Percentiles rank a stretch among this genome's conserved stretches.
These are phyloP conservation scores for Smittia aterrima DNA, from an alignment of 2,888 invertebrate species.

Conservation along the genomic window DNA sequence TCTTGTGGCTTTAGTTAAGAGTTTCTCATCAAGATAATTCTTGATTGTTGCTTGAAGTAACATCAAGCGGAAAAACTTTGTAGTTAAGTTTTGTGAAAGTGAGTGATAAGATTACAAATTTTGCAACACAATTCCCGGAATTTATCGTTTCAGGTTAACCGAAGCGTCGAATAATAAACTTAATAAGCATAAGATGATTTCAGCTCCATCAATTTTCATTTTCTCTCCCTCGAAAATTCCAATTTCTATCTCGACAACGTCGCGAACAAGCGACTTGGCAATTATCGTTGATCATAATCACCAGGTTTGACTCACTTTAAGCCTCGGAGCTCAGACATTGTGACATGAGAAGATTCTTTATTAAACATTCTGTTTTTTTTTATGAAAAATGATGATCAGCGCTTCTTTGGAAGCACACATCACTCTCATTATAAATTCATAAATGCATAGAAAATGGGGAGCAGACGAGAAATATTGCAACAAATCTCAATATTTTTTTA, in stretches of 20 bases:
- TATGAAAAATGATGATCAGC: slow-evolving; percentile 20
- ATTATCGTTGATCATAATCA: slow-evolving; percentile 30
- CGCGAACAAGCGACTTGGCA: slow-evolving; percentile 10
- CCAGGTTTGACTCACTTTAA: background rate
- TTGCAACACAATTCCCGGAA: background rate
- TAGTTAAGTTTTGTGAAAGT: background rate
- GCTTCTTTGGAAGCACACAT: background rate
- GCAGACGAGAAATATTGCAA: slow-evolving; percentile 1
- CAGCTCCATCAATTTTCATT: slow-evolving; percentile 1
- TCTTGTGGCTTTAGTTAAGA: background rate
- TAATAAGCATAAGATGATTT: background rate
- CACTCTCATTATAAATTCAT: slow-evolving; percentile 30
- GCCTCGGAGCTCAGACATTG: background rate
- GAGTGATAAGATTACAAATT: background rate
- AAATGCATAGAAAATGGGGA: background rate
- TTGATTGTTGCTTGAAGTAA: slow-evolving; percentile 26
- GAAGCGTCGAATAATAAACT: background rate
- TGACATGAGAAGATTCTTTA: background rate
- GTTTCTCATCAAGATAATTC: background rate
- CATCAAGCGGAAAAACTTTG: background rate
- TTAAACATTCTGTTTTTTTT: background rate
- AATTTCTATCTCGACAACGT: slow-evolving; percentile 1
- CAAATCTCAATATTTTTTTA: slow-evolving; percentile 32
- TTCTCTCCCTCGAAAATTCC: background rate
- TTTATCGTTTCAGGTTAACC: background rate